These are phyloP conservation scores for Colletes collaris DNA, from an alignment of 2,888 invertebrate species.

Conservation along the genomic window DNA sequence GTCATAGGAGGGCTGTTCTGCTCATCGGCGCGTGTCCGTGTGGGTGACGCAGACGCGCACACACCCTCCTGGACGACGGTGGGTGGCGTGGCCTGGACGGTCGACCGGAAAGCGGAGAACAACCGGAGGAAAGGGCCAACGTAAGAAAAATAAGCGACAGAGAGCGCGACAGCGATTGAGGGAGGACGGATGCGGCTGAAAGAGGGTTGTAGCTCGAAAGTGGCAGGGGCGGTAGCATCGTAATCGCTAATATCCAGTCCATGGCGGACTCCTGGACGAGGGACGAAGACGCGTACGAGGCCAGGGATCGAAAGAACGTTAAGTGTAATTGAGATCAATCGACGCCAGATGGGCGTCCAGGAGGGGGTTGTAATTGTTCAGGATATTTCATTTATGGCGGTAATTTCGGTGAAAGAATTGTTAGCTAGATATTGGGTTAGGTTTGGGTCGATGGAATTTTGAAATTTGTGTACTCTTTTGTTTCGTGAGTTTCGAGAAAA, in stretches of 20 bases:
- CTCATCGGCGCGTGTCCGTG: slow-evolving; percentile 57
- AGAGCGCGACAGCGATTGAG: slow-evolving; percentile 27
- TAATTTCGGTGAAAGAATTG: not conserved
- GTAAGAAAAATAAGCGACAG: slow-evolving; percentile 77
- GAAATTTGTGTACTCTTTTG: too few relatives aligned
- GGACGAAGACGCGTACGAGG: slow-evolving; percentile 31
- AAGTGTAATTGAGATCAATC: slow-evolving; percentile 45
- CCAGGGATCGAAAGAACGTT: slow-evolving; percentile 15
- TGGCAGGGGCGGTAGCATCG: slow-evolving; percentile 39
- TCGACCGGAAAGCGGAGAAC: slow-evolving; percentile 60
- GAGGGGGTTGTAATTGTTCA: not conserved
- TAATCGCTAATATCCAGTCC: slow-evolving; percentile 61
- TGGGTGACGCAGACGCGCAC: slow-evolving; percentile 23
- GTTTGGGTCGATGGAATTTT: too few relatives aligned
- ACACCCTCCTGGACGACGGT: slow-evolving; percentile 21
- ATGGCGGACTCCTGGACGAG: slow-evolving; percentile 41
- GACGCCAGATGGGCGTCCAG: not conserved
- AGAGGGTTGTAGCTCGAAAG: slow-evolving; percentile 33
- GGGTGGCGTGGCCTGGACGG: slow-evolving; percentile 28
- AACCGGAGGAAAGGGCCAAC: slow-evolving; percentile 66
- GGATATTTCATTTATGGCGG: not conserved
- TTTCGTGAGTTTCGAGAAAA: too few relatives aligned
- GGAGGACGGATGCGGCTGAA: slow-evolving; percentile 35
- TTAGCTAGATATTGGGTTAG: not conserved
- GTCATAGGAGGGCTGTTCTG: slow-evolving; percentile 64